phyloP scores from a whole-genome alignment of 2,113 vertebrate species.

The Thinocorus orbignyianus region DNA sequence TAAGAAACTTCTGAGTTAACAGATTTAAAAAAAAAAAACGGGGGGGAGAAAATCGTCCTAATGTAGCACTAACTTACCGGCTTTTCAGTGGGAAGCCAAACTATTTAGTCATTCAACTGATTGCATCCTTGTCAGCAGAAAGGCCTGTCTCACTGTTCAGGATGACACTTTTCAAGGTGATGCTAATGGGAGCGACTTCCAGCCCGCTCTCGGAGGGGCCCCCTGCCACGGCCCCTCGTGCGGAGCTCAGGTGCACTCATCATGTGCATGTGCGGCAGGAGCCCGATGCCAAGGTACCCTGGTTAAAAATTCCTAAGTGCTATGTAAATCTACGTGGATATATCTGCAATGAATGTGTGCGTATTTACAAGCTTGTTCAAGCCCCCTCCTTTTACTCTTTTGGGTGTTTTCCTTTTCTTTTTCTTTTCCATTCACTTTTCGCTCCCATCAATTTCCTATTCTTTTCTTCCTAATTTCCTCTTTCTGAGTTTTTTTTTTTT shows the following conservation, averaged over 20 bases:
- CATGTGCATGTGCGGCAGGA: neutral
- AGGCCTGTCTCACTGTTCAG: neutral
- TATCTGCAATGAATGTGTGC: neutral
- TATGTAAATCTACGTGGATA: neutral
- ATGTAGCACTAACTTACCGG: neutral
- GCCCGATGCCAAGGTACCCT: neutral
- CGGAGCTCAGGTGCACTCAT: neutral
- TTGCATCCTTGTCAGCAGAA: neutral
- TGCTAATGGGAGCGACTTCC: neutral
- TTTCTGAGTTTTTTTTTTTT: neutral
- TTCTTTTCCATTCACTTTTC: neutral
- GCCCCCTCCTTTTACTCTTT: neutral
- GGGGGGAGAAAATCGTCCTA: neutral
- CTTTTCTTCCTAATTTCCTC: neutral
- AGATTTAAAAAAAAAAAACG: too few species aligned
- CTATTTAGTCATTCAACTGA: constrained; percentile 28
- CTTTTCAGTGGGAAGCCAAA: neutral
- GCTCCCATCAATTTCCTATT: neutral
- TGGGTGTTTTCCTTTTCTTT: neutral
- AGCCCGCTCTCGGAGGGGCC: neutral
- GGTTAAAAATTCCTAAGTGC: neutral
- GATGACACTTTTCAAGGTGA: constrained; percentile 1
- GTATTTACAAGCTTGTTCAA: neutral
- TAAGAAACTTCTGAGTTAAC: neutral
- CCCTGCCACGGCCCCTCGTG: neutral